Conservation (phyloP, 2,113 vertebrate genomes). For the Phrynocephalus versicolor region DNA sequence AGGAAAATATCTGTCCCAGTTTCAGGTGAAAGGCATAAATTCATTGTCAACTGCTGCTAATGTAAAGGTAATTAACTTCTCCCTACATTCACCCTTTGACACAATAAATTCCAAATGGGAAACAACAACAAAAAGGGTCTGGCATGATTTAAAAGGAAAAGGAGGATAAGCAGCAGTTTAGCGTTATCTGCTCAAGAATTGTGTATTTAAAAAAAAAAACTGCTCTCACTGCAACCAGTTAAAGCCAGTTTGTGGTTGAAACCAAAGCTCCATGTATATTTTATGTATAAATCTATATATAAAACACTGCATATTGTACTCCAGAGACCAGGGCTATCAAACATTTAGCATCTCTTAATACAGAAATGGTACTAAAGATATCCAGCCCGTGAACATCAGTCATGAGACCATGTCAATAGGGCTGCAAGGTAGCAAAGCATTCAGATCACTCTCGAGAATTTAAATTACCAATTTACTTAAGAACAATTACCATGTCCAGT, state of each 20-base stretch:
- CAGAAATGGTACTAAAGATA: slow-evolving; percentile 64
- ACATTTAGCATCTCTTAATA: slow-evolving; percentile 71
- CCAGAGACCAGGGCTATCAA: slow-evolving; percentile 69
- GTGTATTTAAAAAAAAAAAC: slow-evolving; percentile 68
- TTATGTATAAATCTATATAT: slow-evolving; percentile 72
- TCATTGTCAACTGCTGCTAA: slow-evolving; percentile 59
- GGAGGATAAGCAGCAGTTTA: slow-evolving; percentile 61
- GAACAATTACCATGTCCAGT: slow-evolving; percentile 48
- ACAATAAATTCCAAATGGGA: slow-evolving; percentile 64
- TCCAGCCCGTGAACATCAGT: slow-evolving; percentile 64
- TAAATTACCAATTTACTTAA: slow-evolving; percentile 54
- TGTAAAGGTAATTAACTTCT: slow-evolving; percentile 67
- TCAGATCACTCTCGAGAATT: slow-evolving; percentile 44
- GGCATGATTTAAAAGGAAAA: slow-evolving; percentile 67
- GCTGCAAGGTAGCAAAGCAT: slow-evolving; percentile 60
- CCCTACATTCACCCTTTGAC: slow-evolving; percentile 48
- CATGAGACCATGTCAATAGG: slow-evolving; percentile 63
- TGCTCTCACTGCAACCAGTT: slow-evolving; percentile 54
- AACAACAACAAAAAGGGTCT: slow-evolving; percentile 57
- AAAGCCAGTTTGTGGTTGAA: slow-evolving; percentile 62
- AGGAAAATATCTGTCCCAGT: slow-evolving; percentile 41
- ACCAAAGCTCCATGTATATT: slow-evolving; percentile 69
- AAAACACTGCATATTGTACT: slow-evolving; percentile 65
- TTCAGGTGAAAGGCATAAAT: slow-evolving; percentile 53
- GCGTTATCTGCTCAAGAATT: slow-evolving; percentile 52